Evolutionary conservation across 2,797 vertebrate species (phyloP), one percentile per base, ranked within the genome.

Genomic region (Falco rusticolus): DNA sequence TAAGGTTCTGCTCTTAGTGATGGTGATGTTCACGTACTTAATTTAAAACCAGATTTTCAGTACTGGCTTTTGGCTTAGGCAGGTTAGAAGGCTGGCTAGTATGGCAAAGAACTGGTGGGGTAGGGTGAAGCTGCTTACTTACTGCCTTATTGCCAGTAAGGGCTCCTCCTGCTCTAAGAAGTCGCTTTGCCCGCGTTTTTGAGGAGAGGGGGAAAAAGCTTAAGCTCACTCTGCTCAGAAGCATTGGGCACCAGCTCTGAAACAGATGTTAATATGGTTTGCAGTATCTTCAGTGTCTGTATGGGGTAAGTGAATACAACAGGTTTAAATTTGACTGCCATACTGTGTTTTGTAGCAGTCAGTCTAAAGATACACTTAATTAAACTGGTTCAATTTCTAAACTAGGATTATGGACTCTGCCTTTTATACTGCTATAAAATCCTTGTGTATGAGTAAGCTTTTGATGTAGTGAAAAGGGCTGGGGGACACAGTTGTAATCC

Each of bases 331-430:
- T 80, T 3, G 10, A 13, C 47, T 10, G 41, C 43, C 31, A 13
- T 33, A 43, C 43, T 87, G 33, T 65, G 50, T 81, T 83, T 85
- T 77, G 50, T 61, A 69, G 65, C 68, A 83, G 54, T 69, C 39
- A 29, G 69, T 66, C 78, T 78, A 61, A 91, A 95, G 77, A 39
- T 54, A 41, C 2, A 10, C 89, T 95, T 94, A 93, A 94, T 96
- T 93, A 91, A 94, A 87, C 31, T 48, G 47, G 39, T 92, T 87
- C 43, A 14, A 13, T 61, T 91, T 81, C 51, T 81, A 45, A 81
- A 72, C 65, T 81, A 75, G 72, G 69, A 59, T 91, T 65, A 25
- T n/a, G 39, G 47, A 84, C 57, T 54, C 50, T 91, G 33, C 47
- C 50, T 96, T 71, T 75, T 26, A 65, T 31, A 28, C 33, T 81